Evolutionary conservation across 2,113 vertebrate genomes (phyloP).

Genomic region (Amazona guildingii): DNA sequence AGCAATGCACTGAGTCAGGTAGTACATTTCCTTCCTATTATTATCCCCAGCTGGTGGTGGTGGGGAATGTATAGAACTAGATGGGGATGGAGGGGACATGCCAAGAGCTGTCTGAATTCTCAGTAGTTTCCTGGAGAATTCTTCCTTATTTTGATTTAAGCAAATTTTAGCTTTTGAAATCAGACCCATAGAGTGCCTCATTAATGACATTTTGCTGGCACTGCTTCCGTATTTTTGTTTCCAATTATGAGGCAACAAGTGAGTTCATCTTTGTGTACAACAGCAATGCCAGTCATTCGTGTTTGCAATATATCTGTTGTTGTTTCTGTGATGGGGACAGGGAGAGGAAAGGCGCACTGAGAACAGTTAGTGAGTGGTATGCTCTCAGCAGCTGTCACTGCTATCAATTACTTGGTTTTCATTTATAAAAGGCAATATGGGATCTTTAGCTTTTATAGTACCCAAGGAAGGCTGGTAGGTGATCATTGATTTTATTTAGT

Average conservation of each 20-base stretch:
- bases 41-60: slow-evolving; percentile 36
- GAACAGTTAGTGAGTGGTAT: slow-evolving; percentile 2
- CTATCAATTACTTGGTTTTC: slow-evolving; percentile 67
- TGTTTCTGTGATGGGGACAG: slow-evolving; percentile 22
- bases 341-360: neutral
- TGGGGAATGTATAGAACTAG: neutral
- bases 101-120: slow-evolving; percentile 56
- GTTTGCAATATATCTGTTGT: slow-evolving; percentile 36
- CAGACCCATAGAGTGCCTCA: slow-evolving; percentile 30
- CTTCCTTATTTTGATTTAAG: slow-evolving; percentile 61
- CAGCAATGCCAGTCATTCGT: neutral
- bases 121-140: slow-evolving; percentile 32
- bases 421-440: slow-evolving; percentile 66
- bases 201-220: slow-evolving; percentile 55
- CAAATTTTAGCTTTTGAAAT: slow-evolving; percentile 57
- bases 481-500: slow-evolving; percentile 69
- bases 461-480: slow-evolving; percentile 45
- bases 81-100: neutral
- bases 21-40: slow-evolving; percentile 43
- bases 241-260: slow-evolving; percentile 44
- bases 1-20: slow-evolving; percentile 37
- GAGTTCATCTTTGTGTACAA: neutral
- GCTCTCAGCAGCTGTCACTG: slow-evolving; percentile 60
- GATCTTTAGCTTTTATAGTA: slow-evolving; percentile 64
- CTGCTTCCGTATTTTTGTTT: slow-evolving; percentile 46